phyloP scores from a whole-genome alignment of 1,140 invertebrate genomes.

The Zaprionus lachaisei region DNA sequence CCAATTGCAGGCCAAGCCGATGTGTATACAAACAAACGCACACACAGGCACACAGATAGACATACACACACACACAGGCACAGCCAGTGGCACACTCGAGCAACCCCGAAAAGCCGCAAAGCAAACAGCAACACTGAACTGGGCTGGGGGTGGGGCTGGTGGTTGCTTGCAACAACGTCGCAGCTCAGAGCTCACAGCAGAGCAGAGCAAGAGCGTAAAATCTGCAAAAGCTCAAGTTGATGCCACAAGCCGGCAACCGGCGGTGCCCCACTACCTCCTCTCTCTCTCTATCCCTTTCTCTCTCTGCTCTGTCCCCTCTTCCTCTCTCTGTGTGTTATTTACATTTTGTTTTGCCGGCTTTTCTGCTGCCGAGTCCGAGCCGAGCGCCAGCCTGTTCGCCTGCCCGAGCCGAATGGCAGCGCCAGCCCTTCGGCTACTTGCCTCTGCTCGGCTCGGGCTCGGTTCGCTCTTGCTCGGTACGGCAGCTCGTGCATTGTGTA shows the following conservation, averaged over 20 bases:
- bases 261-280: background rate
- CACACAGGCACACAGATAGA: conserved; percentile 25
- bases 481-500: conserved; percentile 27
- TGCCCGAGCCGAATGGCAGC: conserved; percentile 4
- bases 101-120: conserved; percentile 78
- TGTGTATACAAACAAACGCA: conserved; percentile 69
- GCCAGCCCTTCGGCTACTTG: conserved; percentile 32
- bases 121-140: conserved; percentile 55
- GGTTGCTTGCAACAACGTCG: conserved; percentile 2
- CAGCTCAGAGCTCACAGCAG: conserved; percentile 42
- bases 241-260: conserved; percentile 67
- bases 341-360: conserved; percentile 81
- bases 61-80: conserved; percentile 25
- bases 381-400: conserved; percentile 17
- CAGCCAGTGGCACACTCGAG: conserved; percentile 42
- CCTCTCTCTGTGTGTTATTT: conserved; percentile 60
- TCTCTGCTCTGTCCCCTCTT: background rate
- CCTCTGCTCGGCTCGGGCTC: conserved; percentile 30
- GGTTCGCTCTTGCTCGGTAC: conserved; percentile 40
- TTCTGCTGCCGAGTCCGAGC: conserved; percentile 38
- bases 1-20: conserved; percentile 81
- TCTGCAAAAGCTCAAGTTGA: conserved; percentile 70
- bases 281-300: background rate
- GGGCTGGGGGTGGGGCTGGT: conserved; percentile 17
- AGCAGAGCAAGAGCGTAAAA: conserved; percentile 56